A percentile compares a stretch with the other conserved stretches of the same genome.
phyloP scores from a whole-genome alignment of 2,888 invertebrate species.

The Amphimallon solstitiale region DNA sequence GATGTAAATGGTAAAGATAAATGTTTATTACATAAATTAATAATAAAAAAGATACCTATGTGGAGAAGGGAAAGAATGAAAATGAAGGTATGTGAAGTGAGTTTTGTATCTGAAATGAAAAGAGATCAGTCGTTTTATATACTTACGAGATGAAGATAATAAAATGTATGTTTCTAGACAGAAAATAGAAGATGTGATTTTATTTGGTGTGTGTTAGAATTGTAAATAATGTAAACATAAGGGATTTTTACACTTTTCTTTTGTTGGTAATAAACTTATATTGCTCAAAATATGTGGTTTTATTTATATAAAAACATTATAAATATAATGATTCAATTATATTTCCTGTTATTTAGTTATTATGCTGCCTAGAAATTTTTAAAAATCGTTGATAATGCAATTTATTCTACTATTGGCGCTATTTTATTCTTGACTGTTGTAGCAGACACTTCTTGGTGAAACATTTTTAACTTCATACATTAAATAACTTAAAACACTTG shows the following conservation, averaged over 20 bases:
- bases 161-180: neutral
- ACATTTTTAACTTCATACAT: too few relatives aligned
- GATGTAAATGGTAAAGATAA: constrained; percentile 5
- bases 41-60: neutral
- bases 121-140: neutral
- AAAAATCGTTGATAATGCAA: too few relatives aligned
- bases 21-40: neutral
- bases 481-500: too few relatives aligned
- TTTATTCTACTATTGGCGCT: too few relatives aligned
- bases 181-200: neutral
- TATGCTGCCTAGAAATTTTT: too few relatives aligned
- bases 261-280: constrained; percentile 23
- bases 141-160: neutral
- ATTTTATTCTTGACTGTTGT: too few relatives aligned
- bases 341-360: too few relatives aligned
- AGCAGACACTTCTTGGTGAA: too few relatives aligned
- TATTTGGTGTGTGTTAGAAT: neutral
- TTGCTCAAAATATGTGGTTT: too few relatives aligned
- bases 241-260: constrained; percentile 26
- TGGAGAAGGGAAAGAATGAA: neutral
- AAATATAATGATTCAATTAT: too few relatives aligned
- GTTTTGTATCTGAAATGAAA: neutral
- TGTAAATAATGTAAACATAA: constrained; percentile 26
- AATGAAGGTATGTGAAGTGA: neutral
- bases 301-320: too few relatives aligned